Conservation (phyloP, 2,888 invertebrate species). For the Drosophila parthenogenetica region DNA sequence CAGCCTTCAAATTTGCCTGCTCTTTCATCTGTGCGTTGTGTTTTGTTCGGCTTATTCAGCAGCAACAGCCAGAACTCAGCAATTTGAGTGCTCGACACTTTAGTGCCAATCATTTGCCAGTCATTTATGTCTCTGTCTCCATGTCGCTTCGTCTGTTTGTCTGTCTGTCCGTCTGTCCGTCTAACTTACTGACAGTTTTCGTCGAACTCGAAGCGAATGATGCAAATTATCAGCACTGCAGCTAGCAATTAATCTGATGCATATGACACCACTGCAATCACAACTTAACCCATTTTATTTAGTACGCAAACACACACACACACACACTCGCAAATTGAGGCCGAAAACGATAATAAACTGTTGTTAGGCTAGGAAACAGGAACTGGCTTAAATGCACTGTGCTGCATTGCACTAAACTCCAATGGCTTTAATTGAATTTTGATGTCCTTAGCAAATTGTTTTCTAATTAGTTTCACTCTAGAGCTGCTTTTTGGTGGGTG, state of each 20-base stretch:
- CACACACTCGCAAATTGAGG: slow-evolving; percentile 36
- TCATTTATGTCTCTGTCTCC: slow-evolving; percentile 36
- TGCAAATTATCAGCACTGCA: slow-evolving; percentile 77
- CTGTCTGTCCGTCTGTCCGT: slow-evolving; percentile 11
- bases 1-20: slow-evolving; percentile 31
- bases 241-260: slow-evolving; percentile 78
- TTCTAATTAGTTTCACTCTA: slow-evolving; percentile 76
- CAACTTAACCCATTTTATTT: slow-evolving; percentile 69
- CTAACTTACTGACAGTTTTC: slow-evolving; percentile 44
- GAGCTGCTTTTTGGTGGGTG: slow-evolving; percentile 14
- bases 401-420: slow-evolving; percentile 71
- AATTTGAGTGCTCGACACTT: slow-evolving; percentile 14
- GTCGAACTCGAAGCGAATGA: slow-evolving; percentile 29
- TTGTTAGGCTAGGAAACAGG: slow-evolving; percentile 25
- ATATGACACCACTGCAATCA: slow-evolving; percentile 77
- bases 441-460: slow-evolving; percentile 81
- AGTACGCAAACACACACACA: slow-evolving; percentile 6
- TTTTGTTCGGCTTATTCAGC: slow-evolving; percentile 5
- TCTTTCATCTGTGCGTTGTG: slow-evolving; percentile 10
- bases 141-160: neutral
- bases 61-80: slow-evolving; percentile 1
- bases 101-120: slow-evolving; percentile 51
- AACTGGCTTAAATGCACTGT: slow-evolving; percentile 14
- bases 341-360: slow-evolving; percentile 69
- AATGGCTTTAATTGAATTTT: slow-evolving; percentile 81